Evolutionary conservation across 1,140 invertebrate species (phyloP), one percentile per base, ranked within the genome.

Genomic region (Psix sp.): DNA sequence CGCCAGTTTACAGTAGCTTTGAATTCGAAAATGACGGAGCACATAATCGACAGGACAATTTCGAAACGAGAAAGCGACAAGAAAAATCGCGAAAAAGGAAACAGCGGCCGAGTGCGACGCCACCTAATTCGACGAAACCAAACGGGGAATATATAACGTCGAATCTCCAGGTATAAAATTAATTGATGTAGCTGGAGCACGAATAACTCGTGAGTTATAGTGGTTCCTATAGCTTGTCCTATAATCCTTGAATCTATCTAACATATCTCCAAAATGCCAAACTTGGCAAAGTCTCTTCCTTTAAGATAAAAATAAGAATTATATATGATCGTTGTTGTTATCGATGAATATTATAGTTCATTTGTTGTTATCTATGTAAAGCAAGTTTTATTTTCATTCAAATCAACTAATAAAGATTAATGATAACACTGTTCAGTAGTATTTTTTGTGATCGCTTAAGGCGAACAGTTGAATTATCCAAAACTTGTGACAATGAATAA

Each of bases 11-110:
- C 31, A 82, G 79, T 48, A 82, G 72, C 52, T 83, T 77, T 39
- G 72, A 76, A 9, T 80, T 80, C 59, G 84, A 80, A 14, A 80
- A 79, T 65, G 83, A 80, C 51, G 91, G 90, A 0, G 91, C 92
- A 70, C 87, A 89, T 40, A 74, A 77, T 21, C 63, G 76, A 17
- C 79, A 78, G 5, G 82, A 81, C 48, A 73, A 62, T 57, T 76
- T 68, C 29, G 66, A 63, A 63, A 79, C 36, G 11, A 49, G 46
- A 76, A 82, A 67, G 52, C 84, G 17, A 80, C 84, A 72, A 14
- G 82, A 82, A 40, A 85, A 85, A 46, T 73, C 80, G 0, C 77
- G 81, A n/a, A 81, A 80, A 54, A 81, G 79, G 29, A 86, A 84
- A 24, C 80, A 81, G 13, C 80, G 70, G 11, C 76, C 79, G 7